Base-by-base conservation (phyloP, 2,888 invertebrate genomes). In the Meloe dianella region DNA sequence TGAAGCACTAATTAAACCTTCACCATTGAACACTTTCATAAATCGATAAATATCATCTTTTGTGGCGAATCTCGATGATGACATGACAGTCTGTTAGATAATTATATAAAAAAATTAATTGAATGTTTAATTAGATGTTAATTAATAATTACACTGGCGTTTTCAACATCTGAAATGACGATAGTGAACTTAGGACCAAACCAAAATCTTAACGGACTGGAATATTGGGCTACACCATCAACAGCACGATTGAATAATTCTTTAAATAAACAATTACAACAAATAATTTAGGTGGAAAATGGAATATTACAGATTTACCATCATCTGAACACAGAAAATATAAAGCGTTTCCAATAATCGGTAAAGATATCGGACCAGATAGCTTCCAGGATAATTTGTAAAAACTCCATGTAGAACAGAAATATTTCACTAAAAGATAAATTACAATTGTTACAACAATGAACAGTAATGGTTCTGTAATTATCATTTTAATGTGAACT, bases 81-180 rank as follows among this genome's bases (percentile, higher is more conserved):
- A 70, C 66, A 77, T 63, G 7, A 77, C 71, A 74, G 76, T 77
- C 77, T 77, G n/a, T n/a, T n/a, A n/a, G n/a, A n/a, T n/a, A 60
- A 27, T 73, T 72, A 24, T 24, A 58, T 41, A 2, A 56, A 65
- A n/a, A 32, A 61, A 64, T 7, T 51, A 9, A 30, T 27, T 29
- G 54, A 41, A 63, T 7, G 10, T 47, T 32, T 41, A 22, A 54
- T 54, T 32, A 29, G 9, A 8, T 35, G 3, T 32, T 56, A 41
- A 58, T 54, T 38, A 61, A 60, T 47, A 24, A 35, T 66, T 73
- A 77, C 77, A 67, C 75, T 73, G 20, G 73, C 73, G 51, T 75
- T 75, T 3, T 64, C 64, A 6, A 71, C 73, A 29, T 77, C 71
- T 17, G 68, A 68, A 54, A 76, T 69, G n/a, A 71, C 35, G 9